Conservation (phyloP, 2,888 invertebrate species). For the Taenaris catops region DNA sequence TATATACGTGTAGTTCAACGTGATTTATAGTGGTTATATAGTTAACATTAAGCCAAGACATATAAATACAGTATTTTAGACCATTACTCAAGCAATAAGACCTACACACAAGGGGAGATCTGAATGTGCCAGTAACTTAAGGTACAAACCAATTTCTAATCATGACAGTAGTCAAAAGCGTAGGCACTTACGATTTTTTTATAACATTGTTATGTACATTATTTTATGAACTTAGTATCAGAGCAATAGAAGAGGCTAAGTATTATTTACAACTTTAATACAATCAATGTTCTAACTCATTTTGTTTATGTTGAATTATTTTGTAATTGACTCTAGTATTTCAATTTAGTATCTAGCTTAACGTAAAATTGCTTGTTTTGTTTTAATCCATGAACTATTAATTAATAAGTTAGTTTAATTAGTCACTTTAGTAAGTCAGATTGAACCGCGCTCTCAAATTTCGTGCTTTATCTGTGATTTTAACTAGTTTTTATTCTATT, state of each 20-base stretch:
- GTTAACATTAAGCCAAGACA: too few relatives aligned
- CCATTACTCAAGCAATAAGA: too few relatives aligned
- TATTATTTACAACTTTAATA: slow-evolving; percentile 13
- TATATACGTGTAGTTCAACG: too few relatives aligned
- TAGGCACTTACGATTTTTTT: slow-evolving; percentile 5
- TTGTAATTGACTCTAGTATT: slow-evolving; percentile 3
- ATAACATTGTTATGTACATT: slow-evolving; percentile 3
- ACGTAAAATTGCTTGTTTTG: neutral
- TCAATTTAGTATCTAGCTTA: slow-evolving; percentile 1
- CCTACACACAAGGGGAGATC: too few relatives aligned
- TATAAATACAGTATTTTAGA: too few relatives aligned
- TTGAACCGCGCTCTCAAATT: slow-evolving; percentile 59
- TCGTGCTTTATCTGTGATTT: slow-evolving; percentile 69
- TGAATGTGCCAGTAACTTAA: slow-evolving; percentile 3
- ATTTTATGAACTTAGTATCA: slow-evolving; percentile 3
- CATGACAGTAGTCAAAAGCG: slow-evolving; percentile 21
- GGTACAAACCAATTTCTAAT: slow-evolving; percentile 23
- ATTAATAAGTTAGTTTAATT: too few relatives aligned
- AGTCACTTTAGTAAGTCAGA: too few relatives aligned
- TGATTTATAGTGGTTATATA: too few relatives aligned
- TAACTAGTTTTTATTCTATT: slow-evolving; percentile 52
- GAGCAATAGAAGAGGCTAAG: slow-evolving; percentile 18
- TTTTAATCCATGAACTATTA: slow-evolving; percentile 8
- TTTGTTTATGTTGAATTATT: too few relatives aligned
- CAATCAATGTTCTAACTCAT: too few relatives aligned